A percentile compares a stretch with the other conserved stretches of the same genome.
phyloP scores from a whole-genome alignment of 2,888 invertebrate genomes.

The Cephus spinipes region DNA sequence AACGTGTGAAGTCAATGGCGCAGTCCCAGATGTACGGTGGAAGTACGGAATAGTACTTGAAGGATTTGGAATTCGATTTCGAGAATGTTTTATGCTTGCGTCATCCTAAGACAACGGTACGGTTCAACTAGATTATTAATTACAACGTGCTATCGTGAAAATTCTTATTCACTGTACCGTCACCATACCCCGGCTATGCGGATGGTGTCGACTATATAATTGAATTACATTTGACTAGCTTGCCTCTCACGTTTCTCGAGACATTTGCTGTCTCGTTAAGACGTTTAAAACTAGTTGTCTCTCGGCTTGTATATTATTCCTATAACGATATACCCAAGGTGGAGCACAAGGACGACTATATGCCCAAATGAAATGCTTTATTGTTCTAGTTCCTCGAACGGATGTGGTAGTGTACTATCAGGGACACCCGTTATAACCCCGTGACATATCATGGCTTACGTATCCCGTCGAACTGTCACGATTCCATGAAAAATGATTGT shows the following conservation, averaged over 20 bases:
- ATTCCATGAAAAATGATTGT: background rate
- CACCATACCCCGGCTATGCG: background rate
- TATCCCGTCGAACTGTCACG: background rate
- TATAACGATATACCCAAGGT: background rate
- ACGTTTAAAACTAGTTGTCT: background rate
- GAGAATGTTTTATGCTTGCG: background rate
- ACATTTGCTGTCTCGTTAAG: background rate
- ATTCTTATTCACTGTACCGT: background rate
- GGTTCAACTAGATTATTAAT: background rate
- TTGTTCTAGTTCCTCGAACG: background rate
- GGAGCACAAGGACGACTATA: background rate
- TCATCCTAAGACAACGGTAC: background rate
- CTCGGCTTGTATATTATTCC: background rate
- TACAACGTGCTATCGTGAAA: background rate
- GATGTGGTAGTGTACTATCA: background rate
- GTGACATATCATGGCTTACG: background rate
- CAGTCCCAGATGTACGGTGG: background rate
- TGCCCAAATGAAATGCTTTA: background rate
- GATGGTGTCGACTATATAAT: background rate
- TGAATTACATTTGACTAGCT: background rate
- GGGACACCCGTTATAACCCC: background rate
- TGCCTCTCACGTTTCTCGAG: background rate
- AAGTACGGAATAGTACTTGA: background rate
- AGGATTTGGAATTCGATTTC: background rate
- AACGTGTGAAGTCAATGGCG: background rate